These are phyloP conservation scores for Macrophya annulata DNA, from an alignment of 2,888 invertebrate genomes.

Conservation along the genomic window DNA sequence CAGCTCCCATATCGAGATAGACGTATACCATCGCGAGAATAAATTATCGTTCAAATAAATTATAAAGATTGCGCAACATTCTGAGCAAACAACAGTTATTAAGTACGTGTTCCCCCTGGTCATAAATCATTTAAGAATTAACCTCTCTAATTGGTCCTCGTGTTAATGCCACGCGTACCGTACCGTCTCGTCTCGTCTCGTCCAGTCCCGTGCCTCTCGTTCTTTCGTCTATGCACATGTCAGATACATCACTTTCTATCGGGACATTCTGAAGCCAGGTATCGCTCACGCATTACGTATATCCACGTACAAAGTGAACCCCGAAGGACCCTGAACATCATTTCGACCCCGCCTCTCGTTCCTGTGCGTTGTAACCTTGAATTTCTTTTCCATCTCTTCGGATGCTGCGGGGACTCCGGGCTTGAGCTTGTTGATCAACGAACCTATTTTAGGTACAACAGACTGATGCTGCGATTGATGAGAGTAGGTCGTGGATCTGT, in stretches of 20 bases:
- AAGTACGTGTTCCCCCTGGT: constrained; percentile 56
- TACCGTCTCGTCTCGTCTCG: neutral
- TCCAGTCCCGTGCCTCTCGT: neutral
- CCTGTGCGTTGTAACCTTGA: neutral
- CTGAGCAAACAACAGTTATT: constrained; percentile 44
- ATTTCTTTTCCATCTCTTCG: neutral
- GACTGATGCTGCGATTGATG: constrained; percentile 3
- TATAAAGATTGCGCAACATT: constrained; percentile 48
- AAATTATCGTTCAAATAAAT: constrained; percentile 41
- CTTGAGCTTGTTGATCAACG: constrained; percentile 26
- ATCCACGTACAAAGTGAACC: neutral
- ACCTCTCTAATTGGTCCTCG: constrained; percentile 71
- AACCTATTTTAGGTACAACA: constrained; percentile 16
- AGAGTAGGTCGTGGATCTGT: constrained; percentile 40
- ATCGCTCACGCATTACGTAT: neutral
- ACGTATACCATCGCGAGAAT: neutral
- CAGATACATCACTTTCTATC: constrained; percentile 39
- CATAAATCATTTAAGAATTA: constrained; percentile 74
- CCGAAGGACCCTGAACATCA: neutral
- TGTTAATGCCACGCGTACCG: constrained; percentile 55
- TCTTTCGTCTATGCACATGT: neutral
- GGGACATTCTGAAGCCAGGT: neutral
- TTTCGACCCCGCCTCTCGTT: neutral
- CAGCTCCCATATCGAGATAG: neutral
- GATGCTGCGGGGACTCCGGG: neutral